A percentile compares a stretch with the other conserved stretches of the same genome.
These are phyloP conservation scores for Epizoanthus illoricatus DNA, from an alignment of 92 coral and sea anemone species.

Conservation along the genomic window DNA sequence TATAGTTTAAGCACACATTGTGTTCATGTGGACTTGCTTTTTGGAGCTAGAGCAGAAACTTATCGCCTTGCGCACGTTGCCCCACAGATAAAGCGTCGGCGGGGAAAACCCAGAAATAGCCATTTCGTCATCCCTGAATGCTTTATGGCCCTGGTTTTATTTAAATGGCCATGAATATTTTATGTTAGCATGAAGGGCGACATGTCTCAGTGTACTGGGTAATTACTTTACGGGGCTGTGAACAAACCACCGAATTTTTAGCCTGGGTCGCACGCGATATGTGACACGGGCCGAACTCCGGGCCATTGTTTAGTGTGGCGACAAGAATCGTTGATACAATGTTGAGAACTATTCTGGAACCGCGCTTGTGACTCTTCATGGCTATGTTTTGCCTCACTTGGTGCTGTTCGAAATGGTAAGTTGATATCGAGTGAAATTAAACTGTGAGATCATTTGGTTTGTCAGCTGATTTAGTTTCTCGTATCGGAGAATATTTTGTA, in stretches of 20 bases:
- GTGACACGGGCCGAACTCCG: not conserved
- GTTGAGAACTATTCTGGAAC: not conserved
- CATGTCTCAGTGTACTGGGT: not conserved
- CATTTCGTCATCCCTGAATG: conserved; percentile 56
- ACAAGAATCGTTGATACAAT: not conserved
- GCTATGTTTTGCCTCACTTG: conserved; percentile 13
- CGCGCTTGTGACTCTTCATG: not conserved
- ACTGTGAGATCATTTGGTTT: not conserved
- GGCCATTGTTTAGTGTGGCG: not conserved
- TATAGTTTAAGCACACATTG: no score
- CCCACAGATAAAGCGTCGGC: conserved; percentile 8
- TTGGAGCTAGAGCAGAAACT: no score
- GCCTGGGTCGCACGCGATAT: conserved; percentile 24
- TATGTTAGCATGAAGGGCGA: conserved; percentile 15
- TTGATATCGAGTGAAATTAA: not conserved
- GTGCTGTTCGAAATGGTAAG: conserved; percentile 33
- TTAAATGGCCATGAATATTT: conserved; percentile 37
- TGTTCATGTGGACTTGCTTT: no score
- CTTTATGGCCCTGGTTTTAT: conserved; percentile 14
- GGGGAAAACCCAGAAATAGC: conserved; percentile 44
- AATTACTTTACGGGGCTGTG: conserved; percentile 23
- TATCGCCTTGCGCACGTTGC: no score
- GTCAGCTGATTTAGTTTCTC: not conserved
- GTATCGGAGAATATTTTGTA: not conserved
- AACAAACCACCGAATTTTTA: not conserved